Evolutionary conservation across 2,888 invertebrate species (phyloP).

Genomic region (Chrysotoxum bicinctum): DNA sequence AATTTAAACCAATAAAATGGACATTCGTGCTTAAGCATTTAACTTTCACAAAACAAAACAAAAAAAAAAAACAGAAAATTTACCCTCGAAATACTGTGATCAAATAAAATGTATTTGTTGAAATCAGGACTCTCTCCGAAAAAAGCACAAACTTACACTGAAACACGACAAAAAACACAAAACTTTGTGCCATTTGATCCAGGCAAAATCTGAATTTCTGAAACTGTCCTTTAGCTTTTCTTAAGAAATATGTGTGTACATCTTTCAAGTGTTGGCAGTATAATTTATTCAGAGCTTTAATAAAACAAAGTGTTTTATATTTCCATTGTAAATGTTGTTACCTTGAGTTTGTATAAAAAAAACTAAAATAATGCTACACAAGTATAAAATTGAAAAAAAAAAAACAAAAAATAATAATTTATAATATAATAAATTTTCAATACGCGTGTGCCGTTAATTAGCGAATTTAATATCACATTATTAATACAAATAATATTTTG

Average conservation of each 20-base stretch:
- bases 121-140: slow-evolving; percentile 11
- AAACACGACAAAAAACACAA: neutral
- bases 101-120: slow-evolving; percentile 28
- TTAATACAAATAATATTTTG: slow-evolving; percentile 43
- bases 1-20: neutral
- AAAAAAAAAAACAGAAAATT: slow-evolving; percentile 6
- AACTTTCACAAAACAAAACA: neutral
- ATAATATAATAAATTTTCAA: neutral
- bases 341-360: slow-evolving; percentile 28
- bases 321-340: slow-evolving; percentile 49
- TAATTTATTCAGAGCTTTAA: slow-evolving; percentile 9
- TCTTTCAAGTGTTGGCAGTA: neutral
- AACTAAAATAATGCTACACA: neutral
- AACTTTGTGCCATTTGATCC: slow-evolving; percentile 7
- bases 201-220: slow-evolving; percentile 1
- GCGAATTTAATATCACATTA: slow-evolving; percentile 57
- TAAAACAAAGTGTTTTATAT: neutral
- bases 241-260: neutral
- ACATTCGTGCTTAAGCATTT: slow-evolving; percentile 1
- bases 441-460: slow-evolving; percentile 35
- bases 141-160: slow-evolving; percentile 48
- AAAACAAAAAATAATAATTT: neutral
- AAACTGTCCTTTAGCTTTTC: neutral
- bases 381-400: neutral
- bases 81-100: slow-evolving; percentile 64